Evolutionary conservation across 1,140 invertebrate genomes (phyloP).

Genomic region (Papilio machaon): DNA sequence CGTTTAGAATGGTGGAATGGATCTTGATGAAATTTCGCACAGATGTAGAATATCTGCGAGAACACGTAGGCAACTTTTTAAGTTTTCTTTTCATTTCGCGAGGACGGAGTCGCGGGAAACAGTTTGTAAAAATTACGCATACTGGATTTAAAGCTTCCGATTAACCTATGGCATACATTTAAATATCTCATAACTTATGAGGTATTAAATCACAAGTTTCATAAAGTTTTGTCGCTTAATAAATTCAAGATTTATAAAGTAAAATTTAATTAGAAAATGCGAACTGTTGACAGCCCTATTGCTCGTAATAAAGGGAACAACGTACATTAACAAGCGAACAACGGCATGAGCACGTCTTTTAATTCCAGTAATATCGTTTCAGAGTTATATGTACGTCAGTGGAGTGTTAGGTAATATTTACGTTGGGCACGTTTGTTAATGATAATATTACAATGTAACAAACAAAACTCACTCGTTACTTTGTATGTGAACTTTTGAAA

Average conservation of each 20-base stretch:
- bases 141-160: too few species aligned
- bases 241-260: not conserved
- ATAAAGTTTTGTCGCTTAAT: not conserved
- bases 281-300: slow-evolving; percentile 23
- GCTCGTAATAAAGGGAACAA: slow-evolving; percentile 28
- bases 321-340: slow-evolving; percentile 28
- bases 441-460: not conserved
- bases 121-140: too few species aligned
- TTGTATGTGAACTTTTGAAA: not conserved
- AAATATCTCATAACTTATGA: too few species aligned
- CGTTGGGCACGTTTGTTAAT: not conserved
- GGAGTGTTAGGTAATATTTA: slow-evolving; percentile 24
- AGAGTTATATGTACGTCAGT: slow-evolving; percentile 13
- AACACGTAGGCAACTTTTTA: too few species aligned
- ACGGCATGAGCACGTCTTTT: slow-evolving; percentile 35
- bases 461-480: not conserved
- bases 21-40: too few species aligned
- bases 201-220: too few species aligned
- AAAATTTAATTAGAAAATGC: slow-evolving; percentile 10
- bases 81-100: too few species aligned
- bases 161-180: too few species aligned
- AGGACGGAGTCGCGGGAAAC: too few species aligned
- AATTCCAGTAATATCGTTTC: slow-evolving; percentile 37
- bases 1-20: too few species aligned
- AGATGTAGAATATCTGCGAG: too few species aligned